Evolutionary conservation across 2,797 vertebrate species (phyloP).

Genomic region (Eulemur rubriventer): DNA sequence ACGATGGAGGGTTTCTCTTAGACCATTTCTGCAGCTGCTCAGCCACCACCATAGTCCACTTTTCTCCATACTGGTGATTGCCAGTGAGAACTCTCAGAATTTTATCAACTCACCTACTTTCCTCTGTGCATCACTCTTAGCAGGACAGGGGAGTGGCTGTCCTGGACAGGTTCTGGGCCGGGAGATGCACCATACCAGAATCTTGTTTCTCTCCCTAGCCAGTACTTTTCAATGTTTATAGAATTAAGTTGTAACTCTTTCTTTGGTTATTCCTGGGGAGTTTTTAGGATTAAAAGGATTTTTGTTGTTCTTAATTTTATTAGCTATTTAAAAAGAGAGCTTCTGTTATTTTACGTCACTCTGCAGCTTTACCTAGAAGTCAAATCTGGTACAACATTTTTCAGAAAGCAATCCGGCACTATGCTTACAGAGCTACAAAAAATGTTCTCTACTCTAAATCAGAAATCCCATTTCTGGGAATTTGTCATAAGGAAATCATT

Average conservation of each 20-base stretch:
- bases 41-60: not conserved
- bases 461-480: constrained; percentile 26
- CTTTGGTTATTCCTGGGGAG: not conserved
- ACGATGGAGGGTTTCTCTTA: not conserved
- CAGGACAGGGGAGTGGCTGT: not conserved
- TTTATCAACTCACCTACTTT: not conserved
- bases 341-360: not conserved
- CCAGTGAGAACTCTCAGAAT: not conserved
- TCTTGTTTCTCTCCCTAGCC: not conserved
- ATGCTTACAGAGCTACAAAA: constrained; percentile 5
- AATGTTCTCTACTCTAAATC: constrained; percentile 15
- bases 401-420: constrained; percentile 42
- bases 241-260: not conserved
- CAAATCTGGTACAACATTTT: not conserved
- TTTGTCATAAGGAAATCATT: constrained; percentile 57
- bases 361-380: constrained; percentile 35
- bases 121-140: not conserved
- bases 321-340: not conserved
- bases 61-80: not conserved
- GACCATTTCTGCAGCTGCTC: not conserved
- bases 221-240: not conserved
- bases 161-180: not conserved
- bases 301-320: not conserved
- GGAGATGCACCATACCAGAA: not conserved
- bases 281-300: not conserved